Conservation (phyloP, 2,797 vertebrate genomes). For the Agapornis canus region DNA sequence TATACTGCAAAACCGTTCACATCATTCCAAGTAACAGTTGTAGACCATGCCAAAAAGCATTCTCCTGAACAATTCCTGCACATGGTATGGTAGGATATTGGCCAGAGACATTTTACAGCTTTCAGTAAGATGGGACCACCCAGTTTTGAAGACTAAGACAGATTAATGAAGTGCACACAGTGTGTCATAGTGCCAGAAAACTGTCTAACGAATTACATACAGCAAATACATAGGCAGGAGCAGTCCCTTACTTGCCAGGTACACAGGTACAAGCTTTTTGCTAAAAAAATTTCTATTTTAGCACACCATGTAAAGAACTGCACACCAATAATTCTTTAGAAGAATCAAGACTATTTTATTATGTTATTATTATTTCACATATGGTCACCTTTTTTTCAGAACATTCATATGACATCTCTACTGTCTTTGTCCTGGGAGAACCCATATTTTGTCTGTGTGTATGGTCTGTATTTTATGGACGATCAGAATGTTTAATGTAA, state of each 20-base stretch:
- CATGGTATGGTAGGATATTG: not conserved
- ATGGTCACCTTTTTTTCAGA: not conserved
- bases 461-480: not conserved
- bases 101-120: not conserved
- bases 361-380: not conserved
- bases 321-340: not conserved
- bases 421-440: not conserved
- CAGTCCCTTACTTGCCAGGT: not conserved
- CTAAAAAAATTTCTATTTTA: not conserved
- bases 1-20: not conserved
- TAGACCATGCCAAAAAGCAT: not conserved
- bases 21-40: not conserved
- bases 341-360: not conserved
- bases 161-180: not conserved
- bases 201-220: not conserved
- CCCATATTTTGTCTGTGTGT: rapidly evolving
- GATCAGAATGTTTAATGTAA: not conserved
- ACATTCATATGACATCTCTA: not conserved
- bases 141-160: not conserved
- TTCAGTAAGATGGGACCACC: not conserved
- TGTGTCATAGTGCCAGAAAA: not conserved
- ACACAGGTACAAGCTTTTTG: not conserved
- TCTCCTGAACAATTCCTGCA: not conserved
- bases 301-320: not conserved
- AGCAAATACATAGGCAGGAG: not conserved